A percentile compares a stretch with the other conserved stretches of the same genome.
Conservation (phyloP, 2,888 invertebrate genomes). For the Chloroclystis v-ata region DNA sequence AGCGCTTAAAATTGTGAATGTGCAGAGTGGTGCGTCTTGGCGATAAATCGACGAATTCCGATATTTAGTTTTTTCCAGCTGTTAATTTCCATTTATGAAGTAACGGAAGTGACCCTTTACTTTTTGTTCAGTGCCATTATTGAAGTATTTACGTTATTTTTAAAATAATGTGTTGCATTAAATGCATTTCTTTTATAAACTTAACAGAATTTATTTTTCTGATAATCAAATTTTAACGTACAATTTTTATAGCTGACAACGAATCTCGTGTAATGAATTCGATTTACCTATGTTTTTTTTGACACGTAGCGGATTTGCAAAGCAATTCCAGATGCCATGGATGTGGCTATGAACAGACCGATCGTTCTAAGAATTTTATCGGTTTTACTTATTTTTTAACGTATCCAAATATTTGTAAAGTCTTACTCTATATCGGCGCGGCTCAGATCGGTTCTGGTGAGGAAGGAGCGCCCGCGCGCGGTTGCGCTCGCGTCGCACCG, state of each 20-base stretch:
- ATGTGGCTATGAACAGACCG: conserved; percentile 31
- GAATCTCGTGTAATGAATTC: conserved; percentile 62
- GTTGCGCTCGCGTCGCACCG: too few species aligned
- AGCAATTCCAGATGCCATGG: conserved; percentile 50
- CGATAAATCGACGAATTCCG: conserved; percentile 50
- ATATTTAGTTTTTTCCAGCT: conserved; percentile 37
- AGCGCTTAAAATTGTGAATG: conserved; percentile 30
- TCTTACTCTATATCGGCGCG: conserved; percentile 19
- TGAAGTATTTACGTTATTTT: conserved; percentile 74
- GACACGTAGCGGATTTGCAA: conserved; percentile 56
- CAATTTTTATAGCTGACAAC: conserved; percentile 51
- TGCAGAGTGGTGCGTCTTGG: conserved; percentile 60
- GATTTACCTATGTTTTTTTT: conserved; percentile 44
- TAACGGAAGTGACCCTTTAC: conserved; percentile 50
- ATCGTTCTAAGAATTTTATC: conserved; percentile 49
- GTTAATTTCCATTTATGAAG: conserved; percentile 45
- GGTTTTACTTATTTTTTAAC: conserved; percentile 24
- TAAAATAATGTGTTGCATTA: conserved; percentile 71
- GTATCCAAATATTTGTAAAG: conserved; percentile 29
- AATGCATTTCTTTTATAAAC: conserved; percentile 61
- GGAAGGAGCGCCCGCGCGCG: background rate
- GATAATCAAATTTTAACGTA: conserved; percentile 40
- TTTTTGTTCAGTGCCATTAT: conserved; percentile 73
- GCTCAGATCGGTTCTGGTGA: conserved; percentile 11
- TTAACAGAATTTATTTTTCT: conserved; percentile 41